Evolutionary conservation across 2,888 invertebrate genomes (phyloP).

Genomic region (Lepetodrilus schrolli): DNA sequence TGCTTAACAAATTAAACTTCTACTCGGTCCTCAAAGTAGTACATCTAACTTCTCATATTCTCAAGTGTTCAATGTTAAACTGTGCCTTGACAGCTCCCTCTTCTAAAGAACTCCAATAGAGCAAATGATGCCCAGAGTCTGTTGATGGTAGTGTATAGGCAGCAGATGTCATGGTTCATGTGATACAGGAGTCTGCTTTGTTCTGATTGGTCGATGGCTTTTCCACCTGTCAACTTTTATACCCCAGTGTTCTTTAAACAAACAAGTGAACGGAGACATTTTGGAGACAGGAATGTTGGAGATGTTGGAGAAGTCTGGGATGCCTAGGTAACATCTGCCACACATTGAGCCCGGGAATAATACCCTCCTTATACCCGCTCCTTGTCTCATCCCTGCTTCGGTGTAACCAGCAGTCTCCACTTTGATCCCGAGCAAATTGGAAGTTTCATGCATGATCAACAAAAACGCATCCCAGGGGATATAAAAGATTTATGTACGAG

Average conservation of each 20-base stretch:
- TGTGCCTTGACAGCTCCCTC: neutral
- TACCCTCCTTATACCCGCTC: neutral
- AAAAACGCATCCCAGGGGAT: neutral
- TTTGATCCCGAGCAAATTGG: neutral
- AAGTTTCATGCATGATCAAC: constrained; percentile 6
- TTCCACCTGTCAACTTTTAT: constrained; percentile 16
- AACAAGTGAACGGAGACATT: neutral
- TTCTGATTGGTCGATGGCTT: constrained; percentile 10
- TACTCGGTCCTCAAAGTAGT: neutral
- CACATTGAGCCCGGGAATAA: neutral
- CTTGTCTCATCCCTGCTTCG: neutral
- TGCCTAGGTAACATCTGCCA: constrained; percentile 14
- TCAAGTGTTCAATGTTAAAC: too few species aligned
- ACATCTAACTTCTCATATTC: neutral
- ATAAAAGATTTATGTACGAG: constrained; percentile 12
- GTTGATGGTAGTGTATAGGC: too few species aligned
- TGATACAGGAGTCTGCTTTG: neutral
- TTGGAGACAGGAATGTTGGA: neutral
- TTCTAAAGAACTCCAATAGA: neutral
- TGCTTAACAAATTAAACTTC: neutral
- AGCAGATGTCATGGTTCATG: constrained; percentile 18
- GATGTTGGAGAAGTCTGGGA: neutral
- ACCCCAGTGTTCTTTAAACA: constrained; percentile 18
- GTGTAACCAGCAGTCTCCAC: neutral
- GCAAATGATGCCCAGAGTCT: neutral